These are phyloP conservation scores for Drosophila atroscutellata DNA, from an alignment of 2,888 invertebrate species.

Conservation along the genomic window DNA sequence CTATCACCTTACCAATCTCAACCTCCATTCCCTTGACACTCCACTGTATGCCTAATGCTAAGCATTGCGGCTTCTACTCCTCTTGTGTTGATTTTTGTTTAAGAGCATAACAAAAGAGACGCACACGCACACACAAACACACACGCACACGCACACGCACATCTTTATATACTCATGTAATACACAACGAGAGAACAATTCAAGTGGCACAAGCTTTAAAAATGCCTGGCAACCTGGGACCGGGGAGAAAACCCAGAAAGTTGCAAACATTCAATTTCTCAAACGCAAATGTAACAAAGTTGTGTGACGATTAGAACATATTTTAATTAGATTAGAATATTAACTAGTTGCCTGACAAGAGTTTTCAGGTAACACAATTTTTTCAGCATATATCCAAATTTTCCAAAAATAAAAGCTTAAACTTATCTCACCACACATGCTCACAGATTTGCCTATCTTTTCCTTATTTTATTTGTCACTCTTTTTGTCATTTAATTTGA, in stretches of 20 bases:
- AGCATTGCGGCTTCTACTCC: slow-evolving; percentile 44
- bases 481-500: not conserved
- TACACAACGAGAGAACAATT: slow-evolving; percentile 34
- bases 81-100: slow-evolving; percentile 64
- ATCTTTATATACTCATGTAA: slow-evolving; percentile 15
- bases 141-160: slow-evolving; percentile 10
- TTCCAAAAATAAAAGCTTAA: not conserved
- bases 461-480: not conserved
- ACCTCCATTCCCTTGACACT: slow-evolving; percentile 34
- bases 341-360: not conserved
- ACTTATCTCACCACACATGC: not conserved
- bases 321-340: slow-evolving; percentile 4
- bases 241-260: not conserved
- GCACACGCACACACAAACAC: slow-evolving; percentile 8
- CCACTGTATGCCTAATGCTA: slow-evolving; percentile 39
- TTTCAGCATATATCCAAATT: not conserved
- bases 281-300: slow-evolving; percentile 2
- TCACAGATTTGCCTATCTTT: not conserved
- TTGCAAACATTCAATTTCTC: slow-evolving; percentile 27
- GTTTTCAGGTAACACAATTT: not conserved
- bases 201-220: slow-evolving; percentile 29
- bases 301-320: slow-evolving; percentile 1
- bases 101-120: slow-evolving; percentile 52
- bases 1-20: not conserved
- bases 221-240: slow-evolving; percentile 21